Base-by-base conservation (phyloP, 2,888 invertebrate species). In the Pristionchus fissidentatus region DNA sequence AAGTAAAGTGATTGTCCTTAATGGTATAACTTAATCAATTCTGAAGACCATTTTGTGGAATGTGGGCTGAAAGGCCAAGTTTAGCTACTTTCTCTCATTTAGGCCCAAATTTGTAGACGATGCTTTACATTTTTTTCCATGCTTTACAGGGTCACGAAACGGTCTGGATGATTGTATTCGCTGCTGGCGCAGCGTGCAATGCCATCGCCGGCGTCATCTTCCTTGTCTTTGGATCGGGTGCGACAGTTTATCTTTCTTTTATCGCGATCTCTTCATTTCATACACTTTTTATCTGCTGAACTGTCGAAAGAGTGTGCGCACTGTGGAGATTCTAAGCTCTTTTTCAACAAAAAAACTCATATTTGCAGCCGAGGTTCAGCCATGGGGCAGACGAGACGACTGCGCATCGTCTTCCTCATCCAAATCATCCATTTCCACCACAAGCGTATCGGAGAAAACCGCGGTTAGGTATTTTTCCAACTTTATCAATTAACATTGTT, bases 361-460 rank as follows among this genome's bases (percentile, higher is more conserved):
- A n/a, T 19, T 82, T 86, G 41, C 81, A 83, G 87, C 87, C 41
- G 84, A 85, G 38, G 62, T 85, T 55, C 87, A 87, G 83, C 87
- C 87, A 26, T 87, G 87, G 87, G 87, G 86, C 35, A 80, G 46
- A 22, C 57, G 43, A n/a, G 70, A 70, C 13, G 70, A 70, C 70
- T 41, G 22, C 38, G 70, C 70, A 70, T n/a, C n/a, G n/a, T n/a
- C 66, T 5, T 3, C 41, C 0, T 41, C 70, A 0, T 70, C 70
- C 13, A 19, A 38, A 3, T 26, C 1, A 4, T 70, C 70, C 8
- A 0, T 26, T 41, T 70, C 70, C 8, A 19, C 1, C 3, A n/a
- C 70, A 3, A 70, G 38, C 26, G 8, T 70, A 13, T n/a, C 70
- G 15, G 70, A 70, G 70, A 7, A 26, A 70, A 70, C 70, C 4